phyloP scores from a whole-genome alignment of 1,140 invertebrate species.

The Drosophila trapezifrons region DNA sequence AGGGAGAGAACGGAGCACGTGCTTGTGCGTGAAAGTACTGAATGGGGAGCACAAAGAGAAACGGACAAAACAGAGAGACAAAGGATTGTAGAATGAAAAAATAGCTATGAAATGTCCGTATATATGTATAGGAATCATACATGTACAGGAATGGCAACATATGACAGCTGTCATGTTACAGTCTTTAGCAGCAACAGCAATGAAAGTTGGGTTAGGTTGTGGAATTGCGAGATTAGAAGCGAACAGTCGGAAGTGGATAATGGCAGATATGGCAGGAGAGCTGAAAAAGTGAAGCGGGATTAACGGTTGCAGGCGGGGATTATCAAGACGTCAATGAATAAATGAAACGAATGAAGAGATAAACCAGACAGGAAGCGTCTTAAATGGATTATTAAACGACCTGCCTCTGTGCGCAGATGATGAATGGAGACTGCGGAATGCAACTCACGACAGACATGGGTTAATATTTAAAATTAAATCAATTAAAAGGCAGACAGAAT shows the following conservation, averaged over 20 bases:
- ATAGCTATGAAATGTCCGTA: conserved; percentile 49
- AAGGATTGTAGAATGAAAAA: conserved; percentile 48
- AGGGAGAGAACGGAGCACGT: conserved; percentile 31
- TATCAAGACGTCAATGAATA: conserved; percentile 76
- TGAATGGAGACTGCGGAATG: neutral
- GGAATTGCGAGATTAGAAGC: conserved; percentile 71
- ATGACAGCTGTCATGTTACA: conserved; percentile 79
- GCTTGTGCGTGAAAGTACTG: conserved; percentile 25
- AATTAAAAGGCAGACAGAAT: neutral
- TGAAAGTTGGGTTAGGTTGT: conserved; percentile 77
- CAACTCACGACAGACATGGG: neutral
- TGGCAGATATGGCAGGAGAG: conserved; percentile 21
- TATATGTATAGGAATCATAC: conserved; percentile 2
- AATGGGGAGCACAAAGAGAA: conserved; percentile 37
- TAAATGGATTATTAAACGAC: conserved; percentile 28
- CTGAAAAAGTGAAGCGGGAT: conserved; percentile 55
- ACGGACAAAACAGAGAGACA: conserved; percentile 34
- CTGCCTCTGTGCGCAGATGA: neutral
- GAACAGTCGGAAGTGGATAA: conserved; percentile 52
- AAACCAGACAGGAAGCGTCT: conserved; percentile 42
- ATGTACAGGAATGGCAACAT: conserved; percentile 63
- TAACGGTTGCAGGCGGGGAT: conserved; percentile 65
- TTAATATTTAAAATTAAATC: neutral
- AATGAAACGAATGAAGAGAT: conserved; percentile 51
- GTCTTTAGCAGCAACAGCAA: conserved; percentile 65